These are phyloP conservation scores for Lacerta agilis DNA, from an alignment of 2,797 vertebrate species.

Conservation along the genomic window DNA sequence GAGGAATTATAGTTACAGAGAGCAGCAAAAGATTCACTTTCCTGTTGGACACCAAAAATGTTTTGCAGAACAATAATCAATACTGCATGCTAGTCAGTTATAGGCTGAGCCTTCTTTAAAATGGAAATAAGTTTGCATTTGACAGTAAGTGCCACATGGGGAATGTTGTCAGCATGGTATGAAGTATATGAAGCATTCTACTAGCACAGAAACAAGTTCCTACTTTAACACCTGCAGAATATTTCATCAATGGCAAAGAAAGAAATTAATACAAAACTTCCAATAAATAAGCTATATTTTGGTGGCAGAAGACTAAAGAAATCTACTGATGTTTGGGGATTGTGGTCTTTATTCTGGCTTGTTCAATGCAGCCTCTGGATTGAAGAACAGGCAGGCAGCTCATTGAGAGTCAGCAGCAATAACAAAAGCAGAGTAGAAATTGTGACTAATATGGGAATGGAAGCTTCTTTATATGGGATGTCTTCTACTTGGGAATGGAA, in stretches of 20 bases:
- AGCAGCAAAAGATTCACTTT: background rate
- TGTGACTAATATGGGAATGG: background rate
- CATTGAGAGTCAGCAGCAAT: background rate
- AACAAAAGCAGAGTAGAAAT: background rate
- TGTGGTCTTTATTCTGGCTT: constrained; percentile 8
- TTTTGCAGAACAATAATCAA: background rate
- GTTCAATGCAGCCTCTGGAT: background rate
- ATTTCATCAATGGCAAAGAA: background rate
- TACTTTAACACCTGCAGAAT: background rate
- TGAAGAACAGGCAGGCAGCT: constrained; percentile 7
- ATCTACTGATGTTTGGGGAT: constrained; percentile 1
- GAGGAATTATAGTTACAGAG: background rate
- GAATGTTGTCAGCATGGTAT: background rate
- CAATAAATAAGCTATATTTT: background rate
- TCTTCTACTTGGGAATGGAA: constrained; percentile 26
- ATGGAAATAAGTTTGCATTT: background rate
- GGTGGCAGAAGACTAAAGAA: background rate
- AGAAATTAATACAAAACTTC: constrained; percentile 9
- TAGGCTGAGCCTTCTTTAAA: background rate
- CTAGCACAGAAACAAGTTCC: background rate
- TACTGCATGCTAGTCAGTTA: background rate
- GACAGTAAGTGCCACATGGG: background rate
- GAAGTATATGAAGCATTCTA: background rate
- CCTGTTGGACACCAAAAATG: background rate
- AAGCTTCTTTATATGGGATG: background rate